Conservation (phyloP, 2,113 vertebrate genomes). For the Bathybates hornii region DNA sequence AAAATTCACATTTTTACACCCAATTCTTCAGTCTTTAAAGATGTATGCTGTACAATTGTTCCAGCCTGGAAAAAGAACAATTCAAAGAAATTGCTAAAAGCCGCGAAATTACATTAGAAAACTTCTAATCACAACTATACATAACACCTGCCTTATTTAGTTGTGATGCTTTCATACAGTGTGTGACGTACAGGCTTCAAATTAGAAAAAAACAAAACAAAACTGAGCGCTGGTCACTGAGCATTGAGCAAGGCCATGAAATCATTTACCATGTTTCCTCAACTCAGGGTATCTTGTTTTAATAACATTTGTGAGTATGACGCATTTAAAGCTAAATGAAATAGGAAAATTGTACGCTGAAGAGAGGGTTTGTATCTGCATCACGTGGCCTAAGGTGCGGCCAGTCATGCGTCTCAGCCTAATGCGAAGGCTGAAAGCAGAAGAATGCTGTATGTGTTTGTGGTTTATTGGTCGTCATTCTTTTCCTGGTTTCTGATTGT, state of each 20-base stretch:
- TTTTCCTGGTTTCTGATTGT: constrained; percentile 22
- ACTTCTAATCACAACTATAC: background rate
- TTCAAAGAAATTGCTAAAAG: background rate
- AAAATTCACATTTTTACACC: background rate
- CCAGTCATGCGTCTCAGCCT: background rate
- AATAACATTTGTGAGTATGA: background rate
- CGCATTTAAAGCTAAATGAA: background rate
- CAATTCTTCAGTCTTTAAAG: background rate
- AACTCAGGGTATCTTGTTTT: background rate
- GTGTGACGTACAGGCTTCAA: background rate
- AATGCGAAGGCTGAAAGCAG: background rate
- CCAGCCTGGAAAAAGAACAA: background rate
- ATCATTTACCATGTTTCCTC: background rate
- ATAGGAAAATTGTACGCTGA: background rate
- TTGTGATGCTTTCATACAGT: background rate
- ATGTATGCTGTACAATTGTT: background rate
- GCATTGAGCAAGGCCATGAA: background rate
- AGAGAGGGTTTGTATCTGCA: background rate
- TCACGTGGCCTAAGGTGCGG: background rate
- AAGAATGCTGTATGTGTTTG: background rate
- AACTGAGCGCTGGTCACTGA: background rate
- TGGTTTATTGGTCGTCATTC: background rate
- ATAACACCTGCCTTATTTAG: background rate
- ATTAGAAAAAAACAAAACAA: background rate
- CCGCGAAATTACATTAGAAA: background rate